Conservation (phyloP, 2,113 vertebrate species). For the Sinocyclocheilus anophthalmus region DNA sequence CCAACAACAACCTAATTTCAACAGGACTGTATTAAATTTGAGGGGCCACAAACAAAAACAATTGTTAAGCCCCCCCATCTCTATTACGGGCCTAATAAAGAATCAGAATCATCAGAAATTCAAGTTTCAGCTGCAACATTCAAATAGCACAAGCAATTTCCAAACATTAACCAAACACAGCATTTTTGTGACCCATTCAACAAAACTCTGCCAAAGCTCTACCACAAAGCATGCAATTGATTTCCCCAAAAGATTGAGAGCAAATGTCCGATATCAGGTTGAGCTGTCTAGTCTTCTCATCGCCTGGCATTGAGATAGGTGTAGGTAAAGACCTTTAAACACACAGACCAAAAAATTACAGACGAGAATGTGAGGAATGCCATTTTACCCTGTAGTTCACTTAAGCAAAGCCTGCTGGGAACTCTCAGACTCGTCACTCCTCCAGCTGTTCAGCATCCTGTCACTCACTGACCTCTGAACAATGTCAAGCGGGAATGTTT, state of each 20-base stretch:
- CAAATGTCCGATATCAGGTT: slow-evolving; percentile 22
- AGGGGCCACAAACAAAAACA: not conserved
- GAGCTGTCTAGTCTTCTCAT: not conserved
- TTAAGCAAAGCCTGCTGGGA: slow-evolving; percentile 20
- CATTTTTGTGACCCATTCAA: not conserved
- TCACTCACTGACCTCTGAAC: slow-evolving; percentile 5
- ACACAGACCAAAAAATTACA: slow-evolving; percentile 11
- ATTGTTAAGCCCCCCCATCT: not conserved
- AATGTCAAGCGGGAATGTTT: slow-evolving; percentile 9
- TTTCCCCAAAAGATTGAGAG: not conserved
- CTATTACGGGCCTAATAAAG: not conserved
- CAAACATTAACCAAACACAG: slow-evolving; percentile 19
- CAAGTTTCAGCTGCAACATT: slow-evolving; percentile 6
- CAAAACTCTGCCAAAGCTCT: not conserved
- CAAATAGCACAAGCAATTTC: not conserved
- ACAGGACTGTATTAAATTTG: not conserved
- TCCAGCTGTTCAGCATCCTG: slow-evolving; percentile 9
- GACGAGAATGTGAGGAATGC: slow-evolving; percentile 54
- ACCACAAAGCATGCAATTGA: not conserved
- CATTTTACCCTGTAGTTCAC: slow-evolving; percentile 2
- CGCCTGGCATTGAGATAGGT: slow-evolving; percentile 29
- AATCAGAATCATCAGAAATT: not conserved
- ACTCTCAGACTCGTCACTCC: slow-evolving; percentile 32
- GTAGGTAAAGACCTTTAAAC: slow-evolving; percentile 1
- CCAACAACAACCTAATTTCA: too few species aligned